phyloP scores from a whole-genome alignment of 2,113 vertebrate species.

The Cricetomys ansorgei region DNA sequence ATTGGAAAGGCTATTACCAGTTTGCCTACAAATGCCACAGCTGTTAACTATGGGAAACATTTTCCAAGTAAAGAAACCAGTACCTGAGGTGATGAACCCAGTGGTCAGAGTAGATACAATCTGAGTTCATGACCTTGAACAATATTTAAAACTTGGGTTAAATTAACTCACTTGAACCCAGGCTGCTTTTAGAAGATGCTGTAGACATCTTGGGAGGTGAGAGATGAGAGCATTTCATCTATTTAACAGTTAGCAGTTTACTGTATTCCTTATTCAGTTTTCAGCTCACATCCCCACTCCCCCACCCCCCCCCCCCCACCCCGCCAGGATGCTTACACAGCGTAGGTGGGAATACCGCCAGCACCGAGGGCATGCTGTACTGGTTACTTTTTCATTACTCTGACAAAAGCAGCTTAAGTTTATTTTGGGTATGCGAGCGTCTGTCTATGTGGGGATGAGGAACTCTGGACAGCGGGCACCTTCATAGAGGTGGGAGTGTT shows the following conservation, averaged over 20 bases:
- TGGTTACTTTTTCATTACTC: not conserved
- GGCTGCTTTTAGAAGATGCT: not conserved
- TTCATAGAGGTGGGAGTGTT: not conserved
- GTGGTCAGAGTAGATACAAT: not conserved
- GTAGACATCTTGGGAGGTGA: not conserved
- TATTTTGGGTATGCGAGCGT: not conserved
- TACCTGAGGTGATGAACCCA: not conserved
- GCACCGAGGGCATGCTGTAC: not conserved
- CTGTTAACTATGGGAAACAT: not conserved
- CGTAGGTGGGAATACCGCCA: not conserved
- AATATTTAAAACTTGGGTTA: not conserved
- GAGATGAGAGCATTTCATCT: not conserved
- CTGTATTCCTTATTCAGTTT: not conserved
- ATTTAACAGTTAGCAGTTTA: not conserved
- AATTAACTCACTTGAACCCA: not conserved
- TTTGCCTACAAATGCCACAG: not conserved
- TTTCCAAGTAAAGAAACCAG: not conserved
- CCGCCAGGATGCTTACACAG: not conserved
- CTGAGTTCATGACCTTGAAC: not conserved
- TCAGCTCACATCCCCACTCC: not conserved
- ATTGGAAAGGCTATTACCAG: not conserved
- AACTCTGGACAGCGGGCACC: no score
- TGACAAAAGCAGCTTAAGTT: not conserved
- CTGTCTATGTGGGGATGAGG: not conserved
- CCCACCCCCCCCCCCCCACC: no score